Base-by-base conservation (phyloP, 2,888 invertebrate genomes). In the Protophormia terraenovae region DNA sequence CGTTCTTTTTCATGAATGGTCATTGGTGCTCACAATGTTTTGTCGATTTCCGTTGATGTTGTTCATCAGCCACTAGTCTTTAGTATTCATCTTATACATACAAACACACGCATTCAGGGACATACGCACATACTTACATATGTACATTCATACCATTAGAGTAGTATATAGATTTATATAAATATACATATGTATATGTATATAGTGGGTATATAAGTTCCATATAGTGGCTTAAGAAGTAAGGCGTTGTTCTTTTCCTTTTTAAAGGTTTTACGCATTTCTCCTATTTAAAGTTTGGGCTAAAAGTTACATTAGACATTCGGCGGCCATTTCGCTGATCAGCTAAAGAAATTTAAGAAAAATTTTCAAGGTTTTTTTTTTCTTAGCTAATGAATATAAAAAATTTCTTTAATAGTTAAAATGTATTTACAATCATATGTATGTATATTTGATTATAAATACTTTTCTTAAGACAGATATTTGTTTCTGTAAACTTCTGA, bases 41-140 rank as follows among this genome's bases (percentile, higher is more conserved):
- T 85, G 78, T 85, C 85, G 85, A 85, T 85, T 85, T 82, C 82
- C 85, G 85, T 82, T 85, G 85, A 85, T 75, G 82, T 64, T 77
- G 78, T 79, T 71, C 75, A 77, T 78, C 75, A 78, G 75, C 82
- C 78, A 82, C 82, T 78, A 38, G 69, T 60, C 73, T 62, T 71
- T 66, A 47, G 73, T 47, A 73, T 73, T 80, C 73, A 73, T 38
- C 22, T 55, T 58, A 24, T 41, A 67, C 19, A 2, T n/a, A 60
- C 47, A 80, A 10, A 71, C 55, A 62, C 0, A 69, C 76, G 19
- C 60, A 76, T 35, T 16, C 19, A 66, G 19, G 27, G 22, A 7
- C 58, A 41, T 22, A 71, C 53, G 16, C n/a, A n/a, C n/a, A n/a
- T n/a, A n/a, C n/a, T n/a, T 12, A 19, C 14, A 50, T 35, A 22